Evolutionary conservation across 1,140 invertebrate species (phyloP), one percentile per base, ranked within the genome.

Genomic region (Drosophila nigromelanica): DNA sequence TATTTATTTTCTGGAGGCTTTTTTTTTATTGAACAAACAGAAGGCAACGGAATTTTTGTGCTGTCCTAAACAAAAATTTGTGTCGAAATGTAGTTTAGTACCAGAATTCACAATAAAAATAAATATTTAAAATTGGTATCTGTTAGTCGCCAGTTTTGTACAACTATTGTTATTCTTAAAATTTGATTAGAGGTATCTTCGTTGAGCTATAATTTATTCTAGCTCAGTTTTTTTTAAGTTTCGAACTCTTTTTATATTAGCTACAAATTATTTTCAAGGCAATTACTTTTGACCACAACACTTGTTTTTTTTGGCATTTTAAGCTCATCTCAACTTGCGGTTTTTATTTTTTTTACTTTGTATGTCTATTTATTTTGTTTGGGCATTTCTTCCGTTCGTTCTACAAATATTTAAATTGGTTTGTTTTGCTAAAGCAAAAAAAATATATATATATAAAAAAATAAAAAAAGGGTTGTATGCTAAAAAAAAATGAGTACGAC

Each of bases 381-480:
- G 2, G 2, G n/a, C 45, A 18, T 27, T 60, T 8, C 4, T 18
- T 24, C 35, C 18, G 27, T 35, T 33, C 37, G 33, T 60, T 63
- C 48, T 70, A 39, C 35, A 72, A 72, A 72, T 72, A 72, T 72
- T 72, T 72, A 51, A 56, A 47, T 42, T 15, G 24, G 18, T n/a
- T 52, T 61, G 21, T 30, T 45, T 30, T 5, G 24, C n/a, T 15
- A 56, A 12, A 40, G 54, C 21, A 59, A 33, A 8, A 52, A 39
- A n/a, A n/a, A n/a, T n/a, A n/a, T n/a, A n/a, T n/a, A n/a, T n/a
- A n/a, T 18, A 18, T 18, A 18, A 18, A 18, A 18, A 18, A 18
- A 2, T 18, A 50, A 50, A 59, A 42, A 39, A 40, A 51, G 10
- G 14, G 40, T 55, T 39, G 6, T 24, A 33, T 24, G 33, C 35